Percentiles rank a stretch among this genome's conserved stretches.
Evolutionary conservation across 2,888 invertebrate species (phyloP).

Genomic region (Ctena decussata): DNA sequence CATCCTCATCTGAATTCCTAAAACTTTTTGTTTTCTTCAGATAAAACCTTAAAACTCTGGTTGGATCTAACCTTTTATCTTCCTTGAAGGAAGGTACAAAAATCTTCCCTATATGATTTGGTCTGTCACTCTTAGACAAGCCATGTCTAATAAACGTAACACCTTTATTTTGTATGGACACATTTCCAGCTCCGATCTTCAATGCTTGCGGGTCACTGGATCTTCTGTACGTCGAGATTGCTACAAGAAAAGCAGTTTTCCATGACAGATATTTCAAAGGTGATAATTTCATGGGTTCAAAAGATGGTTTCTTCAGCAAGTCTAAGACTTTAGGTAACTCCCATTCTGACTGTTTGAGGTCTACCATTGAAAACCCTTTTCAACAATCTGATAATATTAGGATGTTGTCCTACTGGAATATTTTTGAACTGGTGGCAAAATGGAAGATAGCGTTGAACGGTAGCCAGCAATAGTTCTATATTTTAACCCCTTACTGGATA

Average conservation of each 20-base stretch:
- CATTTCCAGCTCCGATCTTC: constrained; percentile 25
- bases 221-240: constrained; percentile 36
- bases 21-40: constrained; percentile 34
- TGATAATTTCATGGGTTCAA: constrained; percentile 2
- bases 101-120: constrained; percentile 24
- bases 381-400: constrained; percentile 23
- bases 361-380: constrained; percentile 18
- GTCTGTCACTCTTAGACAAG: constrained; percentile 33
- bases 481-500: constrained; percentile 1
- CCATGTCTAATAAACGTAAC: constrained; percentile 35
- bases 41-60: constrained; percentile 23
- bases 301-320: constrained; percentile 2
- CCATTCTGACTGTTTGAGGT: constrained; percentile 15
- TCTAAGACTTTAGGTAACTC: constrained; percentile 6
- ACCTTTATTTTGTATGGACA: constrained; percentile 18
- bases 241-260: constrained; percentile 29
- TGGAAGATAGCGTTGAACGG: constrained; percentile 16
- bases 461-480: constrained; percentile 21
- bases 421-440: constrained; percentile 13
- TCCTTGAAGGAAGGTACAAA: constrained; percentile 26
- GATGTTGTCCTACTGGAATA: no score
- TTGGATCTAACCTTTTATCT: constrained; percentile 38
- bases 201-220: constrained; percentile 39
- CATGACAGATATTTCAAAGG: constrained; percentile 13
- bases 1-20: constrained; percentile 5